A percentile compares a stretch with the other conserved stretches of the same genome.
These are phyloP conservation scores for Lutraria rhynchaena DNA, from an alignment of 1,140 invertebrate genomes.

Conservation along the genomic window DNA sequence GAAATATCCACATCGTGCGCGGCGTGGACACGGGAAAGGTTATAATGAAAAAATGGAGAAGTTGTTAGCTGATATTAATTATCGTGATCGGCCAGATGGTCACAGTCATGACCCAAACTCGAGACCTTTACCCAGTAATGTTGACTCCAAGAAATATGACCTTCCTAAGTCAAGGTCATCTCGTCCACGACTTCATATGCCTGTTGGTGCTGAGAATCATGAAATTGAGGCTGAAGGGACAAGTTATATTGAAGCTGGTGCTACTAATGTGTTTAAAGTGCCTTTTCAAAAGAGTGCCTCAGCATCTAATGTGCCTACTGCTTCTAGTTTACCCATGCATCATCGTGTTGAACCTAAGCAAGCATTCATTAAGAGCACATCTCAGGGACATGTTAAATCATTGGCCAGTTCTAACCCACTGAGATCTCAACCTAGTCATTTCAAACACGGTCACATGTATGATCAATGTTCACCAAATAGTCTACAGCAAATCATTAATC, in stretches of 20 bases:
- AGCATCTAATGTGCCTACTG: slow-evolving; percentile 40
- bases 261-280: slow-evolving; percentile 52
- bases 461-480: slow-evolving; percentile 56
- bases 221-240: slow-evolving; percentile 40
- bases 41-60: slow-evolving; percentile 63
- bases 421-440: slow-evolving; percentile 36
- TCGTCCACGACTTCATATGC: slow-evolving; percentile 60
- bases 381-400: slow-evolving; percentile 52
- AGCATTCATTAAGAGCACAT: slow-evolving; percentile 66
- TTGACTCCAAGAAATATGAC: slow-evolving; percentile 31
- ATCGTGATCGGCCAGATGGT: slow-evolving; percentile 62
- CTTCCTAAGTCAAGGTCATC: slow-evolving; percentile 45
- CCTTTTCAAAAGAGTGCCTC: slow-evolving; percentile 59
- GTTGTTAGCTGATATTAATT: slow-evolving; percentile 64
- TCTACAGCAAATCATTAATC: slow-evolving; percentile 56
- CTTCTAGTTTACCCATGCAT: slow-evolving; percentile 50
- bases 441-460: slow-evolving; percentile 34
- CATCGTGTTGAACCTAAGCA: slow-evolving; percentile 64
- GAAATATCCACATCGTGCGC: slow-evolving; percentile 84
- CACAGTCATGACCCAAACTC: slow-evolving; percentile 61
- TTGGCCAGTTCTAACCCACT: slow-evolving; percentile 2
- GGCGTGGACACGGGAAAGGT: slow-evolving; percentile 46
- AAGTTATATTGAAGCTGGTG: slow-evolving; percentile 52
- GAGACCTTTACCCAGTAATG: slow-evolving; percentile 51
- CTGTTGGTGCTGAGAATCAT: slow-evolving; percentile 68